Base-by-base conservation (phyloP, 2,888 invertebrate species). In the Ophonus ardosiacus region DNA sequence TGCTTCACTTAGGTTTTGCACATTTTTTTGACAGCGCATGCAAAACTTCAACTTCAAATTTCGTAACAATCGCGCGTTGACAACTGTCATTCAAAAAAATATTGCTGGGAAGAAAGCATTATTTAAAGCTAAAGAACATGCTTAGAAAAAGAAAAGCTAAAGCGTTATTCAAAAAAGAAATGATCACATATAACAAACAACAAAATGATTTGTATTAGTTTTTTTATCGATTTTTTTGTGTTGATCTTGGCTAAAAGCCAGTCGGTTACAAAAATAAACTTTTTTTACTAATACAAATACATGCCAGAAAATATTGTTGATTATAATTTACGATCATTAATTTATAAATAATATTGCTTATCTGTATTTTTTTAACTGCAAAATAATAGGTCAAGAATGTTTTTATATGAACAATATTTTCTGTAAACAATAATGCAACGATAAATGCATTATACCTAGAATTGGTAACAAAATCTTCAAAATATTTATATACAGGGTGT, bases 151-250 rank as follows among this genome's bases (percentile, higher is more conserved):
- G 65, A 68, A 71, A 68, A 82, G 82, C 68, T 71, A 38, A 71
- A 65, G 68, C 38, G 57, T 81, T 61, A 18, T 80, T 24, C 56
- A 56, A 78, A 80, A 59, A 78, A 80, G 74, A 79, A 31, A 86
- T 76, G 78, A 86, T 68, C 86, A 86, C 84, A 83, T 84, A 15
- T 31, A 74, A 51, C 84, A 84, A 57, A 82, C 84, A 40, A 80
- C 61, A 84, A 79, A 65, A 76, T 74, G 40, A 68, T 74, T 74
- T 74, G 71, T 43, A 74, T 74, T 68, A 68, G 68, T 68, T 40
- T 71, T 71, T 65, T 71, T 71, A 71, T 71, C 71, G 43, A 71
- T 71, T 71, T 71, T 74, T 74, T 74, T 13, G n/a, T 10, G 6
- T 43, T 17, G 43, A 8, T n/a, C n/a, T 74, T 74, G 71, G 71